Conservation (phyloP, 2,888 invertebrate genomes). For the Limnephilus auricula region DNA sequence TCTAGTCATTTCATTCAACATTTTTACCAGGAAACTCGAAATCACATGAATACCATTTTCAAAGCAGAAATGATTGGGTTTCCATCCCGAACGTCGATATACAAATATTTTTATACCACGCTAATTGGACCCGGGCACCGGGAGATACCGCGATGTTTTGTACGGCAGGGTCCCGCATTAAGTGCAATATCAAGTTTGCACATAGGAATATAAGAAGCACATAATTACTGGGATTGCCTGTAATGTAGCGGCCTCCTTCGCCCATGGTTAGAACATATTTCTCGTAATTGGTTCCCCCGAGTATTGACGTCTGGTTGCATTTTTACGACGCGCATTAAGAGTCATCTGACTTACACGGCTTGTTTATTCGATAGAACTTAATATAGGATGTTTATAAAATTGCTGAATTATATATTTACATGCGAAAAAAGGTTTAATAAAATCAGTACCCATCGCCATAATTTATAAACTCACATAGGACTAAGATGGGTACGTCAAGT, state of each 20-base stretch:
- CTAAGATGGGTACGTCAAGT: no score
- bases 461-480: no score
- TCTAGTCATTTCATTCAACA: background rate
- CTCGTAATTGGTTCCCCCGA: constrained; percentile 58
- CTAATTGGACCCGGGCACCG: constrained; percentile 18
- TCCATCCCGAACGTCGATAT: constrained; percentile 11
- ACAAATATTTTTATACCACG: constrained; percentile 40
- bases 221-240: constrained; percentile 30
- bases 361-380: background rate
- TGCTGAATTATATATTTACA: no score
- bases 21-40: background rate
- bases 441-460: no score
- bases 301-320: constrained; percentile 55
- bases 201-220: constrained; percentile 18
- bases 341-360: constrained; percentile 29
- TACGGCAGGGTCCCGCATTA: background rate
- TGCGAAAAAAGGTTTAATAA: no score
- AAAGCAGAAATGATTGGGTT: constrained; percentile 27
- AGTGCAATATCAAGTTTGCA: constrained; percentile 45
- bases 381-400: background rate
- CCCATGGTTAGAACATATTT: constrained; percentile 48
- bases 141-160: background rate
- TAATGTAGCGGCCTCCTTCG: constrained; percentile 39
- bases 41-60: background rate
- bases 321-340: constrained; percentile 51